phyloP scores from a whole-genome alignment of 2,113 vertebrate species.

The Channa maculata region DNA sequence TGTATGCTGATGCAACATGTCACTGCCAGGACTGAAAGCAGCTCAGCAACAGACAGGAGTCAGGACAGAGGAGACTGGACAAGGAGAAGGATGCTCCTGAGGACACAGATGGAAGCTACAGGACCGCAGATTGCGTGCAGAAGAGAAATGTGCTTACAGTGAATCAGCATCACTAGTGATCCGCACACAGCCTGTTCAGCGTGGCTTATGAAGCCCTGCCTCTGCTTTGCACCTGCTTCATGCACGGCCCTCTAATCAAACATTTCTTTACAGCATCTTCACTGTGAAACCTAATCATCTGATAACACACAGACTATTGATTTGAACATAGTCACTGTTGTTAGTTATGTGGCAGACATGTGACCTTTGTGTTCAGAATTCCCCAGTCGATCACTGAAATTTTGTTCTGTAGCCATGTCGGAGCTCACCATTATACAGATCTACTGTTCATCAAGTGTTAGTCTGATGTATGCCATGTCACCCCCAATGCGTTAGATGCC shows the following conservation, averaged over 20 bases:
- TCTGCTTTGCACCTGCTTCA: slow-evolving; percentile 83
- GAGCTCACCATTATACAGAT: slow-evolving; percentile 13
- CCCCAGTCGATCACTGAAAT: slow-evolving; percentile 77
- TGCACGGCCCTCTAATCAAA: slow-evolving; percentile 76
- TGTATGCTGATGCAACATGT: slow-evolving; percentile 60
- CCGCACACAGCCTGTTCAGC: slow-evolving; percentile 59
- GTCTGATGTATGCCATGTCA: slow-evolving; percentile 74
- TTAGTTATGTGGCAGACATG: slow-evolving; percentile 40
- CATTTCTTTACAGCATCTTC: slow-evolving; percentile 25
- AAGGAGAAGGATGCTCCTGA: slow-evolving; percentile 14
- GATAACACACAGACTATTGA: slow-evolving; percentile 2
- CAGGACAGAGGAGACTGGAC: slow-evolving; percentile 3
- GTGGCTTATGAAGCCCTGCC: slow-evolving; percentile 73
- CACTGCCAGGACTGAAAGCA: slow-evolving; percentile 44
- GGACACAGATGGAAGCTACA: slow-evolving; percentile 30
- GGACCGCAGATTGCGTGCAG: slow-evolving; percentile 9
- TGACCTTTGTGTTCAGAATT: slow-evolving; percentile 79
- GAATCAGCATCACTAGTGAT: slow-evolving; percentile 72
- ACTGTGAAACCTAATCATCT: slow-evolving; percentile 50
- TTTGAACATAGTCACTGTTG: not conserved
- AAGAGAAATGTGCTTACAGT: slow-evolving; percentile 74
- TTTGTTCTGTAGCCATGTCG: slow-evolving; percentile 57
- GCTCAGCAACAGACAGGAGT: not conserved
- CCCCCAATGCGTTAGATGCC: not conserved
- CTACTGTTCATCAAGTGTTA: slow-evolving; percentile 77